phyloP scores from a whole-genome alignment of 1,140 invertebrate species.

The Megathymus violae region DNA sequence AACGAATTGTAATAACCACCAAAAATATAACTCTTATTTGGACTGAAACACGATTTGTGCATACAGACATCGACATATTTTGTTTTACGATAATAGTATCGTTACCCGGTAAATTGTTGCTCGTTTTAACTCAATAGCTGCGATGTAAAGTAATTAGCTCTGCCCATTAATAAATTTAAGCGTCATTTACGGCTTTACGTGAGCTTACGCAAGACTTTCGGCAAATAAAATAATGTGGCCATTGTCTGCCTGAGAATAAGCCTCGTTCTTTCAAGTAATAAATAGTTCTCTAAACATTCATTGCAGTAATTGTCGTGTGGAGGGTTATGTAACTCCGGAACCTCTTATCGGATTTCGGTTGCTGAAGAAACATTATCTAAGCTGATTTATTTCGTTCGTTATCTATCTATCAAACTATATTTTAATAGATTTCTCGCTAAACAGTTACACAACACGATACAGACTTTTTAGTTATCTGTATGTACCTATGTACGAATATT shows the following conservation, averaged over 20 bases:
- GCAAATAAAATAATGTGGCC: slow-evolving; percentile 70
- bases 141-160: slow-evolving; percentile 69
- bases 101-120: too few relatives aligned
- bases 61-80: too few relatives aligned
- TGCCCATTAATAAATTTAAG: slow-evolving; percentile 77
- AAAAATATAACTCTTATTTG: too few relatives aligned
- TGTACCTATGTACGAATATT: too few relatives aligned
- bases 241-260: slow-evolving; percentile 69
- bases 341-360: slow-evolving; percentile 15
- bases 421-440: slow-evolving; percentile 10
- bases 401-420: slow-evolving; percentile 14
- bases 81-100: too few relatives aligned
- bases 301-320: slow-evolving; percentile 45
- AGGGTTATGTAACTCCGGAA: slow-evolving; percentile 16
- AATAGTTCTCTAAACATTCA: slow-evolving; percentile 60
- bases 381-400: slow-evolving; percentile 28
- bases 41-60: too few relatives aligned
- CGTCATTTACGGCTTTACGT: slow-evolving; percentile 50
- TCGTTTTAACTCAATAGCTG: not conserved
- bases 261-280: slow-evolving; percentile 61
- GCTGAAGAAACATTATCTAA: slow-evolving; percentile 22
- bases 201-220: slow-evolving; percentile 70
- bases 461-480: not conserved
- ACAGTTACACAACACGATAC: not conserved
- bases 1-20: too few relatives aligned